phyloP scores from a whole-genome alignment of 2,113 vertebrate species.

The Oreotragus oreotragus region DNA sequence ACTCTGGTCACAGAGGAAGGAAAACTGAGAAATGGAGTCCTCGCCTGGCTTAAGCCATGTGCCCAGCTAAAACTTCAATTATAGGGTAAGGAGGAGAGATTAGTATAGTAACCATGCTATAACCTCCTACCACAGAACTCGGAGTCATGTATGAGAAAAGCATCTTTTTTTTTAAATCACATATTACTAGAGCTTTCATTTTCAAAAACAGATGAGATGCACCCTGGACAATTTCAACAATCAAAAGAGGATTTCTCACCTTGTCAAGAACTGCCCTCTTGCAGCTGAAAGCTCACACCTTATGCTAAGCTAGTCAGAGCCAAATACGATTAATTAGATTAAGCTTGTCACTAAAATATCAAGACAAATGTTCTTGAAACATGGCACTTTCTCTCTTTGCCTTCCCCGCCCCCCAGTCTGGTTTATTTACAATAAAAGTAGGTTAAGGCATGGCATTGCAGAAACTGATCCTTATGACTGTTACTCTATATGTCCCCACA shows the following conservation, averaged over 20 bases:
- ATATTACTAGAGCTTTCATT: background rate
- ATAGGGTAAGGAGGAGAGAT: background rate
- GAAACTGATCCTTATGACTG: slow-evolving; percentile 49
- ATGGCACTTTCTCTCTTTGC: slow-evolving; percentile 2
- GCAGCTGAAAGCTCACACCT: slow-evolving; percentile 44
- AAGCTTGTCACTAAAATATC: slow-evolving; percentile 45
- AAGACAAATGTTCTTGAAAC: slow-evolving; percentile 58
- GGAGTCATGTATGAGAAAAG: background rate
- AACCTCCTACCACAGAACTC: background rate
- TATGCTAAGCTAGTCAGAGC: slow-evolving; percentile 47
- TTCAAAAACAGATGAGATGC: background rate
- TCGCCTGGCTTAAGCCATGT: background rate
- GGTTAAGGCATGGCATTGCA: slow-evolving; percentile 50
- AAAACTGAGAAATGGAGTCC: background rate
- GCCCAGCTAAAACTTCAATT: background rate
- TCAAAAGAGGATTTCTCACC: slow-evolving; percentile 32
- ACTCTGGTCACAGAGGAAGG: background rate
- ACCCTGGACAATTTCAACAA: slow-evolving; percentile 41
- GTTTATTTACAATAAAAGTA: slow-evolving; percentile 65
- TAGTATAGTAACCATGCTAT: no score
- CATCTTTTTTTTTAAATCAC: background rate
- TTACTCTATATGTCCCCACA: slow-evolving; percentile 46
- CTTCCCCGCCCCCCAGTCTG: background rate
- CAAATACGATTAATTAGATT: slow-evolving; percentile 48
- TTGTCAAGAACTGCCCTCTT: slow-evolving; percentile 31